Conservation (phyloP, 2,888 invertebrate species). For the Sthenelais limicola region DNA sequence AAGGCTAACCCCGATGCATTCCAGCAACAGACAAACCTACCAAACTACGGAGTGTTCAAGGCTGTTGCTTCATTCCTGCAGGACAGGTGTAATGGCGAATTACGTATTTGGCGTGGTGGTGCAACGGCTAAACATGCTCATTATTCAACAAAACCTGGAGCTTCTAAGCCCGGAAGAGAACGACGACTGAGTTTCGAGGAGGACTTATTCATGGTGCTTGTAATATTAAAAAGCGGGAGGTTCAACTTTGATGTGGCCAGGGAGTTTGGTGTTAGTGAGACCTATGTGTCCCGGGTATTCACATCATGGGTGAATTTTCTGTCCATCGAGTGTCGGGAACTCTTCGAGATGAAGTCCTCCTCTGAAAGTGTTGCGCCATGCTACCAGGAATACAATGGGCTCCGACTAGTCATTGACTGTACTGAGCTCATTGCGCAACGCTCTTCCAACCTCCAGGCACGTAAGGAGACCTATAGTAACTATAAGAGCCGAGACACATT, state of each 20-base stretch:
- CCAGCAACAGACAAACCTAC: no score
- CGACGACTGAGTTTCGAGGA: slow-evolving; percentile 3
- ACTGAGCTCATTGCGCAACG: slow-evolving; percentile 42
- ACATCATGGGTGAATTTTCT: slow-evolving; percentile 15
- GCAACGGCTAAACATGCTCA: no score
- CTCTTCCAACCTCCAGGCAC: slow-evolving; percentile 39
- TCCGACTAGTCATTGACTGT: slow-evolving; percentile 39
- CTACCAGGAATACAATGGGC: neutral
- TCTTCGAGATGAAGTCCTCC: slow-evolving; percentile 12
- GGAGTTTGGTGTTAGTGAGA: neutral
- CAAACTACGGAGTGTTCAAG: no score
- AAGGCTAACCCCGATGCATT: no score
- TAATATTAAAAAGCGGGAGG: neutral
- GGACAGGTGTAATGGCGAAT: no score
- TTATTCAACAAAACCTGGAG: no score
- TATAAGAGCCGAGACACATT: slow-evolving; percentile 43
- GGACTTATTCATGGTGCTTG: slow-evolving; percentile 5
- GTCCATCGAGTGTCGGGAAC: neutral
- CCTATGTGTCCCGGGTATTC: neutral
- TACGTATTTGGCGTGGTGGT: no score
- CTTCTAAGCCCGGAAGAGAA: neutral
- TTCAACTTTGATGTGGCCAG: neutral
- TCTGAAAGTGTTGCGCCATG: slow-evolving; percentile 3
- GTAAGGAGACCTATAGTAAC: slow-evolving; percentile 41
- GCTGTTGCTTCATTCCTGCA: no score